Conservation (phyloP, 2,113 vertebrate genomes). For the Numenius arquata region DNA sequence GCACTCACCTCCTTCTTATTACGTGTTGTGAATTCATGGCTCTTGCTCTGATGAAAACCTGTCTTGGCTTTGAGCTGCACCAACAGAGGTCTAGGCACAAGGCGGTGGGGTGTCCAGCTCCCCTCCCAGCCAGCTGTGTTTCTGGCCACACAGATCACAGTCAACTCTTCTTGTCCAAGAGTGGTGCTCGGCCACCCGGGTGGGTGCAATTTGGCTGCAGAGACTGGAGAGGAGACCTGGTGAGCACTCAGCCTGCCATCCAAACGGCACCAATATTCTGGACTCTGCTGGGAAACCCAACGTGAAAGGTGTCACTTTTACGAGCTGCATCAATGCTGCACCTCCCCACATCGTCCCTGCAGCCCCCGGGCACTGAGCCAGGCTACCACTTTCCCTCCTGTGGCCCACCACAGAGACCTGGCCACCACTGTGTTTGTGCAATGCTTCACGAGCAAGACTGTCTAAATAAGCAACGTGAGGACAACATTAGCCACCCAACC, state of each 20-base stretch:
- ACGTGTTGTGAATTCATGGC: background rate
- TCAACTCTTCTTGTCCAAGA: background rate
- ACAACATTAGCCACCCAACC: background rate
- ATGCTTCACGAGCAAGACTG: background rate
- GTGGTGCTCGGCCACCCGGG: accelerated
- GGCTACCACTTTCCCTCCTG: background rate
- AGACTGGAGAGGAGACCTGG: background rate
- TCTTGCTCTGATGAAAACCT: background rate
- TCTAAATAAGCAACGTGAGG: background rate
- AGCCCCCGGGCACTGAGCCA: background rate
- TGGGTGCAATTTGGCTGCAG: background rate
- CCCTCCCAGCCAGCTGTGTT: background rate
- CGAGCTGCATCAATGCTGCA: background rate
- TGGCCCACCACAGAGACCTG: background rate
- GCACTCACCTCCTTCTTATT: background rate
- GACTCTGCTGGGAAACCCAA: background rate
- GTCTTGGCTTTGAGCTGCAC: background rate
- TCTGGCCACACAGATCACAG: background rate
- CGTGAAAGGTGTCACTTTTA: background rate
- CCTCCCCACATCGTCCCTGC: background rate
- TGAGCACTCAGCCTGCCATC: background rate
- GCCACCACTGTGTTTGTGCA: background rate
- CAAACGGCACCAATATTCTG: background rate
- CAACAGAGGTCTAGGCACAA: background rate
- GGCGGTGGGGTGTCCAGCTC: background rate